These are phyloP conservation scores for Drosophila pallidifrons DNA, from an alignment of 1,140 invertebrate species.

Conservation along the genomic window DNA sequence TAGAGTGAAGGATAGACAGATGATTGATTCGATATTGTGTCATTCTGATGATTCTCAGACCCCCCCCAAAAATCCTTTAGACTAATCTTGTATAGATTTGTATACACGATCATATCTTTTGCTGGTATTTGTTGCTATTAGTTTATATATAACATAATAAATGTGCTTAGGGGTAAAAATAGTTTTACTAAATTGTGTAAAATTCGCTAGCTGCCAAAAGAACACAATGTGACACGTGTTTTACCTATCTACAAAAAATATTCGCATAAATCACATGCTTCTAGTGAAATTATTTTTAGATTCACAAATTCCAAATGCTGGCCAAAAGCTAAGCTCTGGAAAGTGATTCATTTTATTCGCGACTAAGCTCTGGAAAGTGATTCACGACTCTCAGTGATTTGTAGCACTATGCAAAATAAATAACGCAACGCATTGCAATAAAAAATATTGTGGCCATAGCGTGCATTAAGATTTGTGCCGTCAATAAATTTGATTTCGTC, in stretches of 20 bases:
- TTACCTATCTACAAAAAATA: background rate
- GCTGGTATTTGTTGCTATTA: background rate
- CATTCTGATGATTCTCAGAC: background rate
- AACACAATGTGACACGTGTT: background rate
- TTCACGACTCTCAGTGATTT: background rate
- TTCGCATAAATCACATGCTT: background rate
- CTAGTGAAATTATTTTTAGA: background rate
- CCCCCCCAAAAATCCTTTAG: background rate
- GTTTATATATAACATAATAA: background rate
- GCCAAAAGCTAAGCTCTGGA: background rate
- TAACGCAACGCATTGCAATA: background rate
- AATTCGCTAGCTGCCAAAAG: too few relatives aligned
- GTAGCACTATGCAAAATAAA: background rate
- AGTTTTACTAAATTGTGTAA: background rate
- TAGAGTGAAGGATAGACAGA: background rate
- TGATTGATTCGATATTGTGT: background rate
- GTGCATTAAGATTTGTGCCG: background rate
- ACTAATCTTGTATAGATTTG: background rate
- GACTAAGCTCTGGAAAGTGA: background rate
- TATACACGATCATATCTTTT: background rate
- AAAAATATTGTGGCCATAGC: background rate
- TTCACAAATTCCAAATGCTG: background rate
- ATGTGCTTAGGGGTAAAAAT: slow-evolving; percentile 1
- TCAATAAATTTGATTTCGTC: slow-evolving; percentile 1
- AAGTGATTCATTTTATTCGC: slow-evolving; percentile 3